Evolutionary conservation across 2,113 vertebrate species (phyloP), one percentile per base, ranked within the genome.

Genomic region (Thamnaconus septentrionalis): DNA sequence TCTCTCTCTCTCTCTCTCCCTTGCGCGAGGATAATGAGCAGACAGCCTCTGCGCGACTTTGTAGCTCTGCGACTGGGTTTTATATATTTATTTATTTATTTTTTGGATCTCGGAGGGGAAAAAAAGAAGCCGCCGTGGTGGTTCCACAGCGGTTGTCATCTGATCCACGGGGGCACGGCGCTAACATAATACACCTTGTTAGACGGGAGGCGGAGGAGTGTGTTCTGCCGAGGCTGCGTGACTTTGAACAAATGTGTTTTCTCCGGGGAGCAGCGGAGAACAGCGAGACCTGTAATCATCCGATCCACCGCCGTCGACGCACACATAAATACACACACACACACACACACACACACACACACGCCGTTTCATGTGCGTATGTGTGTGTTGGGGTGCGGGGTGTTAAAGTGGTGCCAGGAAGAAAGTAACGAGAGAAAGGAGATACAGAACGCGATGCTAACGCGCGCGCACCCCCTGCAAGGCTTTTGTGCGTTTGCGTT

Each of bases 131-230:
- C 63, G 73, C 71, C 82, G 75, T 70, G 79, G 7, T 64, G 66
- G 71, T 83, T 78, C 71, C 73, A 61, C 83, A 58, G 82, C 72
- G 85, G 85, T 82, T 86, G 84, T 88, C 80, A 84, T 89, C 81
- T 84, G 84, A 89, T 90, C 85, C 79, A 70, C 62, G 69, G 18
- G 83, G 84, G 83, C 79, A 71, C 77, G 59, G 69, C 73, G 42
- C 71, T 75, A 75, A 87, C 84, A 89, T 80, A 74, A 86, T 69
- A 82, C 80, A 87, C 84, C 73, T 85, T 88, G 89, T 89, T 87
- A 90, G 76, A 74, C 18, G 61, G 71, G 51, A 75, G 67, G 81
- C 41, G 45, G 70, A 73, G 70, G 53, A 31, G 58, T 49, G n/a
- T 50, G 69, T 71, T 69, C 63, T 74, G 80, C 67, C 41, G 63